Percentiles rank a stretch among this genome's conserved stretches.
Evolutionary conservation across 2,797 vertebrate species (phyloP).

Genomic region (Lithobates sylvaticus): DNA sequence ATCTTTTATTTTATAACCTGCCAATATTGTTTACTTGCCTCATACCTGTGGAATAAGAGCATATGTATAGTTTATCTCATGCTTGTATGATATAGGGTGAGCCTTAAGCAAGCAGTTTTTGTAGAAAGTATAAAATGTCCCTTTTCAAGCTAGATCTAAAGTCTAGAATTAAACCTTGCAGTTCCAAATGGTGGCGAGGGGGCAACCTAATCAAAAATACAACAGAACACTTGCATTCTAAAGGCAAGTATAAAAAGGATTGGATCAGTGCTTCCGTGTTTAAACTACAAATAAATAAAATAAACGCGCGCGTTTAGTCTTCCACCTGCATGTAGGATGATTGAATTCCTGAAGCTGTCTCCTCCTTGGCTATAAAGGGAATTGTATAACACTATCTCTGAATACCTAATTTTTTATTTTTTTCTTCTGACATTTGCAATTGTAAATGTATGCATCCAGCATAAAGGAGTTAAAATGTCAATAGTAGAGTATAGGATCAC

Average conservation of each 20-base stretch:
- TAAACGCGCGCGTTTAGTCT: too few species aligned
- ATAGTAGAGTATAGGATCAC: too few species aligned
- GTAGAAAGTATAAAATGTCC: neutral
- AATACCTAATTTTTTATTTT: too few species aligned
- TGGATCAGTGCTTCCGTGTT: neutral
- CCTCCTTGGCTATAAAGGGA: too few species aligned
- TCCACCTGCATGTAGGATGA: neutral
- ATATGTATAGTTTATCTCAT: neutral
- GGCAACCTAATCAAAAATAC: neutral
- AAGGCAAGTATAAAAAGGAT: neutral
- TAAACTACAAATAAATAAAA: too few species aligned
- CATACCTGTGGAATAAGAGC: constrained; percentile 21
- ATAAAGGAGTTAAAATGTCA: too few species aligned
- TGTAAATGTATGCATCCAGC: too few species aligned
- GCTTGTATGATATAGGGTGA: constrained; percentile 31
- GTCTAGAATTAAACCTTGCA: neutral
- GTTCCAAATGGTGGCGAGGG: too few species aligned
- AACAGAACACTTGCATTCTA: neutral
- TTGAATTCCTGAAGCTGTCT: too few species aligned
- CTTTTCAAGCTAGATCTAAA: neutral
- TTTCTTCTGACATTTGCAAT: too few species aligned
- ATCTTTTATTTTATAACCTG: neutral
- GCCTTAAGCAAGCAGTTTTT: neutral
- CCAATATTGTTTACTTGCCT: constrained; percentile 6
- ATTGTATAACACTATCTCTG: too few species aligned